Evolutionary conservation across 2,888 invertebrate genomes (phyloP), one percentile per base, ranked within the genome.

Genomic region (Lordiphosa andalusiaca): DNA sequence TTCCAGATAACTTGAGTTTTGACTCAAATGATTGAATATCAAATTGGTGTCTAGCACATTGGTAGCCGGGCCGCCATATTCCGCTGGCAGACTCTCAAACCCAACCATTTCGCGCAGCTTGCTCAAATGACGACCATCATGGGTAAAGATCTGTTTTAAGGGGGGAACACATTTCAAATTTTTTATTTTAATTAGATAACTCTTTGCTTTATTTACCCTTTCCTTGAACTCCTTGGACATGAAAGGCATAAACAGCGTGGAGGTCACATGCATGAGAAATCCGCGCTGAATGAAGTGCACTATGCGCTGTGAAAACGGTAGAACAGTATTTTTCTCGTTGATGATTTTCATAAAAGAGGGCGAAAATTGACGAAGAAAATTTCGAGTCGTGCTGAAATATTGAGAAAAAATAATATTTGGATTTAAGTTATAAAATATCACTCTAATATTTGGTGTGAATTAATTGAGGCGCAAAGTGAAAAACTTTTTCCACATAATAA

Each of bases 221-320:
- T 87, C 87, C 44, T 85, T 86, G 4, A 88, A 73, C 16, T 85
- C 85, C 55, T 86, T 87, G 64, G 84, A 86, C 81, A 88, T 80
- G 16, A 88, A 86, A 13, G 88, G 86, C 72, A 88, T 75, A 44
- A 88, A 69, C 25, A 88, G 59, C 3, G 86, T 71, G 4, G 86
- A 71, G 0, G 86, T 84, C 3, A 87, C 71, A 48, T 84, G 87
- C 82, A 88, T 85, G 0, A 88, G 56, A 36, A 87, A 83, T 4
- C 88, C 88, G 0, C 81, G 77, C 44, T 88, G 87, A 6, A 88
- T 83, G 4, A 88, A 71, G 48, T 88, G 88, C n/a, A 88, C 75
- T 21, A 80, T 66, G 1, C 88, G 82, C 38, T 85, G 77, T n/a
- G 69, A 72, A 33, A 87, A 86, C 2, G 88, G 88, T 41, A 88